Conservation (phyloP, 2,888 invertebrate species). For the Bhutanitis thaidina region DNA sequence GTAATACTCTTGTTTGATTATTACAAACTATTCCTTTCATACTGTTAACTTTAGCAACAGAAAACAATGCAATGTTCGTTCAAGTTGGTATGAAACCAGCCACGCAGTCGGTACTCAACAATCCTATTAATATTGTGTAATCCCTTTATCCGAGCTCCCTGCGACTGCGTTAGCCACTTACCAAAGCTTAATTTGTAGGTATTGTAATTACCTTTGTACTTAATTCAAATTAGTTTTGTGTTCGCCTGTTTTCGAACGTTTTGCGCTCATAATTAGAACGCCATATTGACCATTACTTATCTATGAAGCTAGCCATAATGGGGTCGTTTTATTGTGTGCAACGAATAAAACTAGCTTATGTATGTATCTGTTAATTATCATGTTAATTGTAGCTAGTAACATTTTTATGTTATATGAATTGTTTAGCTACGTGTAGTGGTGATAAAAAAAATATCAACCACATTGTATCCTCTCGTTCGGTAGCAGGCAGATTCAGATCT, state of each 20-base stretch:
- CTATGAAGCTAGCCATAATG: neutral
- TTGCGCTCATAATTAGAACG: neutral
- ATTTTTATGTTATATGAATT: too few relatives aligned
- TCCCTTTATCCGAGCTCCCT: conserved; percentile 49
- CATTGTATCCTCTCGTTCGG: too few relatives aligned
- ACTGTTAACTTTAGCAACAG: too few relatives aligned
- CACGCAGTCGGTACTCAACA: conserved; percentile 35
- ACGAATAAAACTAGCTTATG: too few relatives aligned
- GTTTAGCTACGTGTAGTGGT: too few relatives aligned
- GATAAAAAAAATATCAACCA: too few relatives aligned
- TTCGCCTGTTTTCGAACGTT: conserved; percentile 8
- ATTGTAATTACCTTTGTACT: conserved; percentile 34
- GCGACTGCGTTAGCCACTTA: conserved; percentile 37
- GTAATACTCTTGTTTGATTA: too few relatives aligned
- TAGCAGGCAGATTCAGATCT: too few relatives aligned
- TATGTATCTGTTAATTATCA: too few relatives aligned
- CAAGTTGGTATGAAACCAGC: conserved; percentile 25
- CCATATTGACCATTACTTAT: conserved; percentile 1
- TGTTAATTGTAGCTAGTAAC: too few relatives aligned
- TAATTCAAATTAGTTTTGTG: conserved; percentile 27
- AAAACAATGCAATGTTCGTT: neutral
- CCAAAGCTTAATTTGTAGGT: conserved; percentile 40
- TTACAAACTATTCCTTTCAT: too few relatives aligned
- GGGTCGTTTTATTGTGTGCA: neutral
- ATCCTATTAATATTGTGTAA: conserved; percentile 62